Conservation (phyloP, 1,140 invertebrate species). For the Drosophila prosaltans region DNA sequence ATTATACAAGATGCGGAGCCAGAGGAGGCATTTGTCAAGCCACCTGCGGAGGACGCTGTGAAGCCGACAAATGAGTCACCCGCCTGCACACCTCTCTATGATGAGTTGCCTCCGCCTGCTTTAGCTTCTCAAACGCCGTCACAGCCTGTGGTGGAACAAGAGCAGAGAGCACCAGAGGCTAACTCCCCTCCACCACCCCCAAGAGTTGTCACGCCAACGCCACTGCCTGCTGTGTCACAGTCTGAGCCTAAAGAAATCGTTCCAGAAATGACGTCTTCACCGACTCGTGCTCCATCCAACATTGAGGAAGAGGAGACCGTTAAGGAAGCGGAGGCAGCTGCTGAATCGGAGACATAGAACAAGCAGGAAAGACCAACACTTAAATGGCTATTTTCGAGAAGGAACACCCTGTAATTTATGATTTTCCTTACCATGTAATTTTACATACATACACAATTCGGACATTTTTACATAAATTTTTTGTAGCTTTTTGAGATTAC, state of each 20-base stretch:
- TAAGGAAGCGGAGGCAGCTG: slow-evolving; percentile 6
- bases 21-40: slow-evolving; percentile 12
- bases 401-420: slow-evolving; percentile 50
- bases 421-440: slow-evolving; percentile 56
- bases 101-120: slow-evolving; percentile 64
- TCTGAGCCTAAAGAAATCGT: slow-evolving; percentile 33
- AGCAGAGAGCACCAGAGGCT: background rate
- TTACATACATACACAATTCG: slow-evolving; percentile 34
- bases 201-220: slow-evolving; percentile 6
- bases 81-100: slow-evolving; percentile 69
- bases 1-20: background rate
- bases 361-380: slow-evolving; percentile 37
- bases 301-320: slow-evolving; percentile 23
- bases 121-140: slow-evolving; percentile 2
- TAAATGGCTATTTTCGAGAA: slow-evolving; percentile 34
- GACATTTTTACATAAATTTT: slow-evolving; percentile 32
- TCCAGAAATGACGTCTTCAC: slow-evolving; percentile 17
- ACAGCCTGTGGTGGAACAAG: background rate
- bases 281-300: slow-evolving; percentile 14
- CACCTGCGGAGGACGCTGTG: background rate
- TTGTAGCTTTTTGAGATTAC: slow-evolving; percentile 50
- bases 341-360: slow-evolving; percentile 42
- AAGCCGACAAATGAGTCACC: slow-evolving; percentile 50
- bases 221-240: slow-evolving; percentile 22
- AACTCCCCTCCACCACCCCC: background rate